Evolutionary conservation across 2,888 invertebrate species (phyloP).

Genomic region (Augochlorella aurata): DNA sequence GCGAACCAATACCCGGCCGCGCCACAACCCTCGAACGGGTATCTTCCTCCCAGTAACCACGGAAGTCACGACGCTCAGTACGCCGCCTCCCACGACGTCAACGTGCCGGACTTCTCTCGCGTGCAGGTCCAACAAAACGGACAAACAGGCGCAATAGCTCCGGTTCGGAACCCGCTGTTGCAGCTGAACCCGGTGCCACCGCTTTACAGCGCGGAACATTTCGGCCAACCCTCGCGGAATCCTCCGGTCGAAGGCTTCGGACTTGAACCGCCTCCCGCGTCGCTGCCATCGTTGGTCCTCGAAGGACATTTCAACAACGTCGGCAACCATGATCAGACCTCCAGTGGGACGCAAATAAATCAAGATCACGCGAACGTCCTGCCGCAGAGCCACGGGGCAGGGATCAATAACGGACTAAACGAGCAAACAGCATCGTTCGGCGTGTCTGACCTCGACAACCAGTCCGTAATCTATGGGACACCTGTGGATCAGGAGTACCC

Average conservation of each 20-base stretch:
- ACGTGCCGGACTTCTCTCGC: constrained; percentile 67
- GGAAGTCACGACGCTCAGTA: constrained; percentile 37
- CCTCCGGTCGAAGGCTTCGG: neutral
- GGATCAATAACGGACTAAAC: neutral
- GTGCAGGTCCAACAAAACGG: constrained; percentile 35
- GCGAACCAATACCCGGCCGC: neutral
- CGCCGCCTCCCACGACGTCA: constrained; percentile 67
- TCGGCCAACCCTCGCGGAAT: constrained; percentile 13
- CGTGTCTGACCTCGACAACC: neutral
- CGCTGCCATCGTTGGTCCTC: neutral
- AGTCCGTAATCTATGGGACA: neutral
- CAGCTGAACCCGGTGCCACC: constrained; percentile 86
- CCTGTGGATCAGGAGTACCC: neutral
- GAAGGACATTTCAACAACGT: constrained; percentile 1
- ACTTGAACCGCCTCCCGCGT: neutral
- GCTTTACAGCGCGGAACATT: constrained; percentile 80
- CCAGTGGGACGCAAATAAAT: constrained; percentile 43
- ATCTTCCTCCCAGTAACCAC: constrained; percentile 34
- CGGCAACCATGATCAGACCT: constrained; percentile 26
- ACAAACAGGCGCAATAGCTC: constrained; percentile 74
- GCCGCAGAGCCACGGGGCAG: neutral
- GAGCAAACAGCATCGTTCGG: constrained; percentile 10
- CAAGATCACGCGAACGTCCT: constrained; percentile 32
- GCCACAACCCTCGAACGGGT: constrained; percentile 12
- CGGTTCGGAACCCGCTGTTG: constrained; percentile 86